These are phyloP conservation scores for Sympetrum striolatum DNA, from an alignment of 2,888 invertebrate genomes.

Conservation along the genomic window DNA sequence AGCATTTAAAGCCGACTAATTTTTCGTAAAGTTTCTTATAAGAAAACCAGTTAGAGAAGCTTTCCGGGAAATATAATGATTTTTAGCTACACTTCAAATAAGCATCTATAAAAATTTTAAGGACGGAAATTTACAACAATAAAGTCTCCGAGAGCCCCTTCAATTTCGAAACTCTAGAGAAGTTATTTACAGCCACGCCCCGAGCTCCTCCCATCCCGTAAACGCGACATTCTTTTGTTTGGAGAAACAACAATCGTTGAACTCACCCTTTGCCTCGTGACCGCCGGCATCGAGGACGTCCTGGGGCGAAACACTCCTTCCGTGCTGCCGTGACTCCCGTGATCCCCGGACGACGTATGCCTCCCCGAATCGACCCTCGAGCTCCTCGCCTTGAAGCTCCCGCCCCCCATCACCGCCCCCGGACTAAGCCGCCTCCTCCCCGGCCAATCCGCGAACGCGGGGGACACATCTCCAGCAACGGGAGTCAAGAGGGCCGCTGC, in stretches of 20 bases:
- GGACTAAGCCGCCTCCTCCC: slow-evolving; percentile 20
- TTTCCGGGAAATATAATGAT: too few species aligned
- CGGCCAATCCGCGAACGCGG: slow-evolving; percentile 32
- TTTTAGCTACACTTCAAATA: too few species aligned
- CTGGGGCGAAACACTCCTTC: background rate
- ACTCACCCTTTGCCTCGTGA: slow-evolving; percentile 45
- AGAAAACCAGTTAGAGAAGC: too few species aligned
- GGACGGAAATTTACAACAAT: too few species aligned
- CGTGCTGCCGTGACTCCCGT: background rate
- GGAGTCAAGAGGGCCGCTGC: slow-evolving; percentile 11
- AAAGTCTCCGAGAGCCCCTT: too few species aligned
- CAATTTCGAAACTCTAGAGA: too few species aligned
- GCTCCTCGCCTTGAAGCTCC: slow-evolving; percentile 40
- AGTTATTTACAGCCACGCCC: background rate
- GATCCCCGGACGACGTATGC: slow-evolving; percentile 1
- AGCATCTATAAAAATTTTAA: too few species aligned
- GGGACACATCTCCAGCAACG: background rate
- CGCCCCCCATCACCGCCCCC: slow-evolving; percentile 15
- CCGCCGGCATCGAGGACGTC: slow-evolving; percentile 44
- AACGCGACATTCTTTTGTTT: too few species aligned
- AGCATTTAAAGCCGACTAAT: too few species aligned
- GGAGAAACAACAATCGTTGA: background rate
- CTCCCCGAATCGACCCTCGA: slow-evolving; percentile 3
- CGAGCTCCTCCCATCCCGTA: background rate
- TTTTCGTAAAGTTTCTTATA: too few species aligned